Base-by-base conservation (phyloP, 2,888 invertebrate species). In the Ferrisia virgata region DNA sequence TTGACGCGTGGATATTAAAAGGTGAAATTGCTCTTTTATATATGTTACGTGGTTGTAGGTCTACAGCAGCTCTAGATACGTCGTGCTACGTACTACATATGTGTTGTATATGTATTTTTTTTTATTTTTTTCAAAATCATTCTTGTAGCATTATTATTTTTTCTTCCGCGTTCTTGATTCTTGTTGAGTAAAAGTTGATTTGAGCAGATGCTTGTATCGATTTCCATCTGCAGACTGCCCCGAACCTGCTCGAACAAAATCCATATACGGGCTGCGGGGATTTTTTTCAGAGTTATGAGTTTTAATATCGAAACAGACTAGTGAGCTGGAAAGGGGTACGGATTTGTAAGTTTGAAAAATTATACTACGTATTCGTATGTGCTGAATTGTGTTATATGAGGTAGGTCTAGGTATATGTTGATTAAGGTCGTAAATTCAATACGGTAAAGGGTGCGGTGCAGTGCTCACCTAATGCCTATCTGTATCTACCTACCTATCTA, bases 371-470 rank as follows among this genome's bases (percentile, higher is more conserved):
- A 53, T 22, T 18, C 8, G 47, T 18, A 47, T 47, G 9, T 9
- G 18, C 9, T 53, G 53, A n/a, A n/a, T n/a, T n/a, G n/a, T n/a
- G n/a, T n/a, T n/a, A n/a, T n/a, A n/a, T n/a, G n/a, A n/a, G n/a
- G n/a, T n/a, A n/a, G n/a, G n/a, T n/a, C n/a, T n/a, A n/a, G n/a
- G n/a, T n/a, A n/a, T n/a, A n/a, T 22, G 53, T 53, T 53, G 53
- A 53, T 64, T 64, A 64, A 64, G 64, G 64, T 64, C 64, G 64
- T 64, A 64, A 64, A 64, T 64, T 64, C 53, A 53, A 18, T 53
- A 22, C 47, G 1, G 47, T 18, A 47, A 25, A 58, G 8, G 58
- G 11, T 11, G 64, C 9, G 28, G 25, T n/a, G n/a, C n/a, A n/a
- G n/a, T n/a, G n/a, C n/a, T n/a, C n/a, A n/a, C n/a, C n/a, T n/a